A percentile compares a stretch with the other conserved stretches of the same genome.
Evolutionary conservation across 2,113 vertebrate genomes (phyloP).

Genomic region (Heterochromis multidens): DNA sequence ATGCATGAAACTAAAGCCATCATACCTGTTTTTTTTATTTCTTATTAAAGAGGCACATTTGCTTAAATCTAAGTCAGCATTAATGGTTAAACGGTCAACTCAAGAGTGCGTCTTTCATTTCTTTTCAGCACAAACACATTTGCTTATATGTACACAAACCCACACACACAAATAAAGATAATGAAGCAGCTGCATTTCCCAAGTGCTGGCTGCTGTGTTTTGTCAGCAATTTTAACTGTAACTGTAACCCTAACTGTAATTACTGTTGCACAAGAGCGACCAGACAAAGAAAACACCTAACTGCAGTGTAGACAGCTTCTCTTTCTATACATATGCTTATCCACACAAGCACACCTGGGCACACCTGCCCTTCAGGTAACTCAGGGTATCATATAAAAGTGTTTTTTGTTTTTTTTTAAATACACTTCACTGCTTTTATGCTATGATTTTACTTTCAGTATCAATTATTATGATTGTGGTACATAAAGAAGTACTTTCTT

Average conservation of each 20-base stretch:
- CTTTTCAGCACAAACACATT: conserved; percentile 7
- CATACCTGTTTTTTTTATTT: neutral
- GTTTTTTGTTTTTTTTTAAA: neutral
- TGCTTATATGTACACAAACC: conserved; percentile 25
- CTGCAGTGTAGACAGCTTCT: conserved; percentile 15
- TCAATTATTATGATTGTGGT: neutral
- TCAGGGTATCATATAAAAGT: neutral
- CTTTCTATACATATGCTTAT: neutral
- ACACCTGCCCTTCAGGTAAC: conserved; percentile 54
- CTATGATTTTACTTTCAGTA: neutral
- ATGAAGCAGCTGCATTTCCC: conserved; percentile 66
- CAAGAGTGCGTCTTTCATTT: neutral
- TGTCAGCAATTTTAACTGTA: conserved; percentile 61
- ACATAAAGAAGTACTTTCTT: neutral
- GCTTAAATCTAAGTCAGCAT: neutral
- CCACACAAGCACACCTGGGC: neutral
- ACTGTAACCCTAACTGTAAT: conserved; percentile 56
- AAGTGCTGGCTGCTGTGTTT: conserved; percentile 52
- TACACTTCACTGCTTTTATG: neutral
- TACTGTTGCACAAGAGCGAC: conserved; percentile 52
- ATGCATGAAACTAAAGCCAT: neutral
- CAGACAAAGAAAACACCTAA: conserved; percentile 42
- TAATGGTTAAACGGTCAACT: neutral
- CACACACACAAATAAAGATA: conserved; percentile 20
- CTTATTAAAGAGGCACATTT: neutral